Conservation (phyloP, 2,113 vertebrate genomes). For the Oceanites oceanicus region DNA sequence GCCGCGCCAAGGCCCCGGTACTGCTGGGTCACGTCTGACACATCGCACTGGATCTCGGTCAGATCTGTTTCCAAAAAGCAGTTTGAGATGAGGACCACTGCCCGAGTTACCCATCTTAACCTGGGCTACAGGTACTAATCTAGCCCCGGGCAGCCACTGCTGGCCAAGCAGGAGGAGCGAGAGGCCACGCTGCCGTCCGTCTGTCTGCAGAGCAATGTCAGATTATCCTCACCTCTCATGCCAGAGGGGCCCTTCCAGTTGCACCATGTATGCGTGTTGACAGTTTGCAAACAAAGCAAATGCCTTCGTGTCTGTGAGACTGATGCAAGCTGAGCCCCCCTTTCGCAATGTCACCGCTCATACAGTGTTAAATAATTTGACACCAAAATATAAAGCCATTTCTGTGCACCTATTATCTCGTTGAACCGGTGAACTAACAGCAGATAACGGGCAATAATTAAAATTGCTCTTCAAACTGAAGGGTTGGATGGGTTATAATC, state of each 20-base stretch:
- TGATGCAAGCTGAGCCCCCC: not conserved
- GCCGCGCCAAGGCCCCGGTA: constrained; percentile 82
- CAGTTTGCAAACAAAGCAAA: not conserved
- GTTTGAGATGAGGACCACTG: fast-evolving
- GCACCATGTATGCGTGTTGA: fast-evolving
- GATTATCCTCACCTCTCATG: not conserved
- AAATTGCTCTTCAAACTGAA: constrained; percentile 6
- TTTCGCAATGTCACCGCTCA: not conserved
- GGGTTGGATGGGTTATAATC: not conserved
- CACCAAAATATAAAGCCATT: not conserved
- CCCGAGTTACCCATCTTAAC: fast-evolving
- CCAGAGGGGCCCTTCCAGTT: not conserved
- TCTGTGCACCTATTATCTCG: not conserved
- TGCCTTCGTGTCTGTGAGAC: not conserved
- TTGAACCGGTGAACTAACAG: not conserved
- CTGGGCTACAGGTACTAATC: fast-evolving
- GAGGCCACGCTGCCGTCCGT: not conserved
- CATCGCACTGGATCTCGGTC: constrained; percentile 91
- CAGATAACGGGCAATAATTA: constrained; percentile 16
- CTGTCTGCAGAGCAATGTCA: not conserved
- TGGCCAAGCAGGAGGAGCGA: not conserved
- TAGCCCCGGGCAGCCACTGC: not conserved
- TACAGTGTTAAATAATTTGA: not conserved
- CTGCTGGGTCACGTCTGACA: constrained; percentile 84
- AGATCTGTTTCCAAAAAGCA: constrained; percentile 79